Evolutionary conservation across 2,888 invertebrate species (phyloP).

Genomic region (Hypercompe scribonia): DNA sequence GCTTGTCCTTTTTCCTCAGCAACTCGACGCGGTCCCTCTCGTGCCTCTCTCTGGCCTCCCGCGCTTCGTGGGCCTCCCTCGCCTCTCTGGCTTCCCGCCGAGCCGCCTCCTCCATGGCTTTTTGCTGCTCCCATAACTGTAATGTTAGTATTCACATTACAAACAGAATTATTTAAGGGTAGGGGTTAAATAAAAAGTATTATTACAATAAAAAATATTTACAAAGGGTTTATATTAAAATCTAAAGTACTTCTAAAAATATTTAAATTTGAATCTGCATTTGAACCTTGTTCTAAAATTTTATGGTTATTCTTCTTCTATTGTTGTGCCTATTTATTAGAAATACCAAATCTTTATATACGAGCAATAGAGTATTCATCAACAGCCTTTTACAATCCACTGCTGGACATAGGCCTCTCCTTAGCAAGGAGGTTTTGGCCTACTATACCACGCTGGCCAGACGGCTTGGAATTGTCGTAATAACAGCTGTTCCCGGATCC

Average conservation of each 20-base stretch:
- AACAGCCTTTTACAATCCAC: no score
- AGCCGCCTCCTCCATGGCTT: constrained; percentile 92
- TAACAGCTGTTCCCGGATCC: no score
- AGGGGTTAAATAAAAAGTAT: background rate
- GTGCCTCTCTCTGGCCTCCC: constrained; percentile 89
- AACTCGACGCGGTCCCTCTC: constrained; percentile 94
- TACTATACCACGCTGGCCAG: no score
- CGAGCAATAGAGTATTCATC: no score
- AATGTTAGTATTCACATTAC: constrained; percentile 53
- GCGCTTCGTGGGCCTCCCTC: constrained; percentile 90
- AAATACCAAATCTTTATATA: no score
- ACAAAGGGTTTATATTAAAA: background rate
- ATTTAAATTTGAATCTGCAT: no score
- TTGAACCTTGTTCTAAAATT: no score
- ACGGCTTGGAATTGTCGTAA: no score
- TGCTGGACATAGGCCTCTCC: no score
- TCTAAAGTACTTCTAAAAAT: background rate
- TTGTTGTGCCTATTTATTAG: no score
- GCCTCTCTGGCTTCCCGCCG: constrained; percentile 90
- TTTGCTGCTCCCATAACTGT: constrained; percentile 97
- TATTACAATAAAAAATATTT: background rate
- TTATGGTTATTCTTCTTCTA: no score
- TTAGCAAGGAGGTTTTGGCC: no score
- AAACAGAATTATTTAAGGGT: constrained; percentile 23
- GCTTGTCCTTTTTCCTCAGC: constrained; percentile 96